A percentile compares a stretch with the other conserved stretches of the same genome.
Evolutionary conservation across 2,888 invertebrate species (phyloP).

Genomic region (Nomada fabriciana): DNA sequence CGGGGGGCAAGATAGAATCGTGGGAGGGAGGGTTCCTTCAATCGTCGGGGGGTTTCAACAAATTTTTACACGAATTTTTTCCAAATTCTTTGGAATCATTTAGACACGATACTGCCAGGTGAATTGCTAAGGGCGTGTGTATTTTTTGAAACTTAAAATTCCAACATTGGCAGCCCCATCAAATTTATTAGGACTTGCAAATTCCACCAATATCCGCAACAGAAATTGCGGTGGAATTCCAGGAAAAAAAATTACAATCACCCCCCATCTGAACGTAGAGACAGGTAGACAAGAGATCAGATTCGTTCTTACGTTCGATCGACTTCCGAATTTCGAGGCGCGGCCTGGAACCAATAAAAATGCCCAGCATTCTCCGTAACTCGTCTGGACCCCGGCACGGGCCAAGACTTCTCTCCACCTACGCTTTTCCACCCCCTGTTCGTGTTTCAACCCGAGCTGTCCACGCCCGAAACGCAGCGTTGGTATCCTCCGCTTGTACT

Average conservation of each 20-base stretch:
- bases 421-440: constrained; percentile 45
- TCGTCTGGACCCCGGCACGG: constrained; percentile 61
- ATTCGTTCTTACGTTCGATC: constrained; percentile 67
- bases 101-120: no score
- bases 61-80: neutral
- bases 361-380: constrained; percentile 80
- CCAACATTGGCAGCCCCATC: no score
- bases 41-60: neutral
- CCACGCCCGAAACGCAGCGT: constrained; percentile 35
- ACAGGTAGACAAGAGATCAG: constrained; percentile 63
- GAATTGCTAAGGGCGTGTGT: no score
- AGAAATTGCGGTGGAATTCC: no score
- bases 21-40: neutral
- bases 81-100: neutral
- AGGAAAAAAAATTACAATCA: no score
- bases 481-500: constrained; percentile 67
- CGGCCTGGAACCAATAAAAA: constrained; percentile 81
- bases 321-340: constrained; percentile 63
- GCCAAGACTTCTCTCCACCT: constrained; percentile 41
- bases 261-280: constrained; percentile 1
- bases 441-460: constrained; percentile 37
- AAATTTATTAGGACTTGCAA: no score
- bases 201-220: no score
- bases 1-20: neutral
- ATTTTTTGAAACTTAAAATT: no score